Evolutionary conservation across 1,140 invertebrate genomes (phyloP), one percentile per base, ranked within the genome.

Genomic region (Tetragonula clypearis): DNA sequence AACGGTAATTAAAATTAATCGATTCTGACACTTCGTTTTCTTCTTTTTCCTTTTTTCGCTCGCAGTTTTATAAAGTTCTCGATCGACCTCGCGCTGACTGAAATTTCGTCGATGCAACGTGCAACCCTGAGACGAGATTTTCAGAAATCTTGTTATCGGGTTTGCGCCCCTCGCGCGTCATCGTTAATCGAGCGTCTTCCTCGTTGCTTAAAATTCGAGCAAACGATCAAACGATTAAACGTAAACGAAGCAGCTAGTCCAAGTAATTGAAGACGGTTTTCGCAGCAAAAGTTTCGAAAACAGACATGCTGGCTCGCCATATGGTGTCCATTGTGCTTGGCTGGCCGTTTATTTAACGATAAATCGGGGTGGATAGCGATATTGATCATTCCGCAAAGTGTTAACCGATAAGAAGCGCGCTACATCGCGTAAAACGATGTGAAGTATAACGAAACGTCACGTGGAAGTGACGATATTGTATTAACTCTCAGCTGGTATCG

Each of bases 141-240:
- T 21, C 26, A 19, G n/a, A 77, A 66, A 76, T 82, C 68, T 75
- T 74, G 11, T 77, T 77, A 66, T 82, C 53, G 73, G 23, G n/a
- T 56, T 21, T 11, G 12, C 60, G 12, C 60, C n/a, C n/a, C n/a
- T 49, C 14, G 60, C n/a, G 6, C 15, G 17, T 68, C 26, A 23
- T 55, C 30, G 55, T 77, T 82, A 77, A 35, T 8, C 30, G 56
- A 23, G 5, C 14, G 8, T 49, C 17, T 53, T 60, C 60, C 60
- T 35, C 14, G 19, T 0, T 1, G 26, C 55, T 53, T 26, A 6
- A 71, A 49, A 71, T 56, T 53, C 56, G 1, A 1, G 15, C 12
- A 62, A n/a, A 23, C 60, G 30, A 49, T 3, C 26, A 35, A 71
- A 56, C 71, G 78, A 84, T 84, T 79, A 55, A 55, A 60, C 35